Evolutionary conservation across 2,888 invertebrate genomes (phyloP), one percentile per base, ranked within the genome.

Genomic region (Nomada fucata): DNA sequence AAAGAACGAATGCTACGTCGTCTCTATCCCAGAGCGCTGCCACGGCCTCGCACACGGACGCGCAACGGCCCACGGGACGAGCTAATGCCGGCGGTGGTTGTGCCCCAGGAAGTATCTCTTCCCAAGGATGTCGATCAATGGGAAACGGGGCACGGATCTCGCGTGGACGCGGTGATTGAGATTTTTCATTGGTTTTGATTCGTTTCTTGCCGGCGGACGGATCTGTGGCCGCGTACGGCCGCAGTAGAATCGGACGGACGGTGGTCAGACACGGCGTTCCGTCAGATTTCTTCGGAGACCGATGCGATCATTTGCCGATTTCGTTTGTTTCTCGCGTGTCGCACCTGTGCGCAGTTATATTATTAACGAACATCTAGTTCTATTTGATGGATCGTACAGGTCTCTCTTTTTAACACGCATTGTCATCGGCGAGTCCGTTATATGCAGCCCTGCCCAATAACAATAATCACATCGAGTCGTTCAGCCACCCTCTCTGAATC

Each of bases 1-100:
- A 93, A 93, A 93, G 93, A 93, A 93, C 93, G 93, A 93, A 91
- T 91, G 90, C 91, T 91, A 70, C 72, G 89, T 55, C 36, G 29
- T 90, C 90, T 91, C 90, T 90, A 90, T 91, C 90, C 88, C 83
- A 79, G 80, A 64, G 78, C 73, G 57, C 74, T 72, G 76, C 73
- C 65, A 60, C 60, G 36, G 57, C 47, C 29, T 68, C 64, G 68
- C 72, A 55, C 75, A 76, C 73, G 76, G 29, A 69, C 59, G 47
- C 57, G 36, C 13, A 47, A n/a, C 57, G 63, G 61, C 50, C 42
- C 64, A 60, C 60, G 44, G 65, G 53, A 47, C 72, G 59, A 10
- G 64, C 64, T 73, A 52, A 77, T 77, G 53, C 52, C 68, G 55
- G 13, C n/a, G 11, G 57, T 7, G 18, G 23, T 11, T 15, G 5